phyloP scores from a whole-genome alignment of 2,888 invertebrate species.

The Mantis religiosa region DNA sequence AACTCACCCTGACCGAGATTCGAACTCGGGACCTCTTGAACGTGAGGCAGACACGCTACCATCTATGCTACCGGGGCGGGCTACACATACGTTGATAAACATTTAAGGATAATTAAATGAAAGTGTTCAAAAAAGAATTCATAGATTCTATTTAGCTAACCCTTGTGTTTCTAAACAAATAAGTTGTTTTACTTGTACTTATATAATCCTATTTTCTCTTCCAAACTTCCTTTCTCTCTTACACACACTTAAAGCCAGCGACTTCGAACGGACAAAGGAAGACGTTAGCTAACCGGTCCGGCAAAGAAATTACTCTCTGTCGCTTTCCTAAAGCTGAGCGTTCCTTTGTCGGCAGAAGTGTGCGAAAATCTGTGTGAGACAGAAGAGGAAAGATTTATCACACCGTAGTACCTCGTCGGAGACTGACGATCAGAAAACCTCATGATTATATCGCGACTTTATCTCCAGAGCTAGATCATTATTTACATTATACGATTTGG shows the following conservation, averaged over 20 bases:
- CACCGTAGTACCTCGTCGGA: neutral
- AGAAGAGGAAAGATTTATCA: neutral
- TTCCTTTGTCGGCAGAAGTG: neutral
- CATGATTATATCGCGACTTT: neutral
- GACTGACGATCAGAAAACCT: neutral
- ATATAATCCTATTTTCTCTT: no score
- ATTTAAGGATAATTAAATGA: no score
- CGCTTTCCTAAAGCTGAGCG: neutral
- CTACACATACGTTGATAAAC: no score
- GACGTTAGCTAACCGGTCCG: neutral
- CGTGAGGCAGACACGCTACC: no score
- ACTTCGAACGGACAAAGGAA: neutral
- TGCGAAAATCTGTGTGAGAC: neutral
- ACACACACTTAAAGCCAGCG: neutral
- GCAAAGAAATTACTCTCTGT: neutral
- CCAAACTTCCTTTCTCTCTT: no score
- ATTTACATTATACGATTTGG: neutral
- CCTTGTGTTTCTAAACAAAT: no score
- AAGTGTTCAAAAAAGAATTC: no score
- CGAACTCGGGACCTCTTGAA: no score
- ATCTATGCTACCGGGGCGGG: no score
- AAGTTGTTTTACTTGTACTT: no score
- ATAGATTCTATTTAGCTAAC: no score
- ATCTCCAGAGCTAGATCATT: neutral
- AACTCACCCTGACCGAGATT: no score